These are phyloP conservation scores for Brachypodius melanocephalos DNA, from an alignment of 2,113 vertebrate genomes.

Conservation along the genomic window DNA sequence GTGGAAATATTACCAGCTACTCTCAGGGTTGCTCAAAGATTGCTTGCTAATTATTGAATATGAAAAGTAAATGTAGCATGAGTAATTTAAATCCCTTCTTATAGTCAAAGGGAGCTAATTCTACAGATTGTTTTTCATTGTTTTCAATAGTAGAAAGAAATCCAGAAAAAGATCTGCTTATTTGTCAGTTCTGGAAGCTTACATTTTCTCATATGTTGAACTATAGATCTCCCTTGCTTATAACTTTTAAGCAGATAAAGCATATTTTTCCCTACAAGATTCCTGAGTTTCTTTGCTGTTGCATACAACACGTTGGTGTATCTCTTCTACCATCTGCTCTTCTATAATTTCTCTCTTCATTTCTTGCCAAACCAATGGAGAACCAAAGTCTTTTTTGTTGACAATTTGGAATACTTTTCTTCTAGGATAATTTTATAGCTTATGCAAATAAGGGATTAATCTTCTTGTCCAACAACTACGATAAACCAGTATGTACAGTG, in stretches of 20 bases:
- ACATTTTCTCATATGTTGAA: background rate
- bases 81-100: background rate
- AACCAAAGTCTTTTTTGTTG: background rate
- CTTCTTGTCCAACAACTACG: background rate
- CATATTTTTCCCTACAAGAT: background rate
- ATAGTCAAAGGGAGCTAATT: background rate
- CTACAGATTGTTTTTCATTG: background rate
- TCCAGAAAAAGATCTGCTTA: background rate
- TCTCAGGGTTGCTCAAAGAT: background rate
- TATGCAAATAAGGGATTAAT: background rate
- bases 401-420: background rate
- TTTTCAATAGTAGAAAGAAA: background rate
- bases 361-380: background rate
- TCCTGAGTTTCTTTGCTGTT: background rate
- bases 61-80: background rate
- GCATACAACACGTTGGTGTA: background rate
- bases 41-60: background rate
- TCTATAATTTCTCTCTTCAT: background rate
- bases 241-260: background rate
- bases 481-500: background rate
- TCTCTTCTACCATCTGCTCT: constrained; percentile 12
- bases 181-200: background rate
- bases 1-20: background rate
- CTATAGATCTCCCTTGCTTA: background rate
- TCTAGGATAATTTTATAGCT: background rate